A percentile compares a stretch with the other conserved stretches of the same genome.
These are phyloP conservation scores for Ophthalmolycus amberensis DNA, from an alignment of 2,113 vertebrate species.

Conservation along the genomic window DNA sequence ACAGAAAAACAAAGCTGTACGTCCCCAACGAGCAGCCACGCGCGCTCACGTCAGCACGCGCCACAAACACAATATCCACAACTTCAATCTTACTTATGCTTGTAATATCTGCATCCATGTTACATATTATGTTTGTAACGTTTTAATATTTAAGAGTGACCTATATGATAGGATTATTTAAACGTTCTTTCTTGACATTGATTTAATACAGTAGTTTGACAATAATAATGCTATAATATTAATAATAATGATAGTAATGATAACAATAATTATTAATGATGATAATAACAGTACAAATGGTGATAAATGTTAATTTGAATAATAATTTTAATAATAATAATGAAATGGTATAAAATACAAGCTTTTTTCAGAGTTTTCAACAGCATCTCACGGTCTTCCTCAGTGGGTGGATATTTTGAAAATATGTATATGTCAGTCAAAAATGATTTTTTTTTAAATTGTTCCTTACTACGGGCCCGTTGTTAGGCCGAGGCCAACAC, in stretches of 20 bases:
- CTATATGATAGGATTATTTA: background rate
- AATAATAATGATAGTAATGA: background rate
- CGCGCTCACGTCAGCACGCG: background rate
- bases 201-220: background rate
- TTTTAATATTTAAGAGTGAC: background rate
- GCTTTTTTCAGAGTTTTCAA: background rate
- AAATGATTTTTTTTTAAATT: background rate
- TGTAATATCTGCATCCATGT: background rate
- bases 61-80: background rate
- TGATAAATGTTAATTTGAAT: background rate
- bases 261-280: too few relatives aligned
- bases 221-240: background rate
- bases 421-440: background rate
- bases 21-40: background rate
- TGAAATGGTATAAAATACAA: background rate
- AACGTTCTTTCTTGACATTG: background rate
- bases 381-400: background rate
- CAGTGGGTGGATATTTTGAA: background rate
- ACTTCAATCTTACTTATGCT: background rate
- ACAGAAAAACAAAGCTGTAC: conserved; percentile 48
- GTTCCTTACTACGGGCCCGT: background rate
- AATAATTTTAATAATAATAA: too few relatives aligned
- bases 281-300: background rate
- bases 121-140: background rate
- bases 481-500: background rate